Evolutionary conservation across 1,140 invertebrate genomes (phyloP).

Genomic region (Stenopsyche tienmushanensis): DNA sequence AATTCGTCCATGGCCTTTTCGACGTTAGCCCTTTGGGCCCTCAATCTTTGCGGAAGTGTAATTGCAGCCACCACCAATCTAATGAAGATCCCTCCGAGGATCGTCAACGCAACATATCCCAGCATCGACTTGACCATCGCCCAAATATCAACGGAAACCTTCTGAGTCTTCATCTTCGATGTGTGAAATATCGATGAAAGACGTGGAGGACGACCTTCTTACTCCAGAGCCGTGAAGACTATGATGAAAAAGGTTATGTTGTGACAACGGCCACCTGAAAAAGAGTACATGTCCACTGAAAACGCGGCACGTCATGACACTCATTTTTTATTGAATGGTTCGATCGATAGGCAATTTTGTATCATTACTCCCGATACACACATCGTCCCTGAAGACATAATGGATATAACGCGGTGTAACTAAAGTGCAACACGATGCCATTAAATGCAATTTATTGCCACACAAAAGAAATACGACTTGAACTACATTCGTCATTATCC

Average conservation of each 20-base stretch:
- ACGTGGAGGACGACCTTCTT: not conserved
- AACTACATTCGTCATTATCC: too few species aligned
- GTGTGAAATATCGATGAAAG: not conserved
- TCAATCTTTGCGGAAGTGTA: conserved; percentile 49
- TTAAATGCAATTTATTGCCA: too few species aligned
- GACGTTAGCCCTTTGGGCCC: conserved; percentile 47
- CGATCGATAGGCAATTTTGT: conserved; percentile 25
- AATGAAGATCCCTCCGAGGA: conserved; percentile 54
- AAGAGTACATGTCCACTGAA: conserved; percentile 5
- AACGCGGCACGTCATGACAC: conserved; percentile 24
- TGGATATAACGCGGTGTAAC: too few species aligned
- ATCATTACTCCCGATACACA: not conserved
- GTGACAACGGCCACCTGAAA: conserved; percentile 1
- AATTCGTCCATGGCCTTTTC: conserved; percentile 33
- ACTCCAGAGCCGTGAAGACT: not conserved
- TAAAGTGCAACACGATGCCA: too few species aligned
- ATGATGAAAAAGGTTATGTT: not conserved
- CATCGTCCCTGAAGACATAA: too few species aligned
- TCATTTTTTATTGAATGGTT: conserved; percentile 24
- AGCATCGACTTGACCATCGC: conserved; percentile 53
- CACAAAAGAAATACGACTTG: too few species aligned
- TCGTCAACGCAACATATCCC: conserved; percentile 50
- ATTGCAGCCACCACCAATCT: conserved; percentile 53
- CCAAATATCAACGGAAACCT: conserved; percentile 56
- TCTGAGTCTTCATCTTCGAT: conserved; percentile 52